Conservation (phyloP, 2,888 invertebrate genomes). For the Ennomos erosarius region DNA sequence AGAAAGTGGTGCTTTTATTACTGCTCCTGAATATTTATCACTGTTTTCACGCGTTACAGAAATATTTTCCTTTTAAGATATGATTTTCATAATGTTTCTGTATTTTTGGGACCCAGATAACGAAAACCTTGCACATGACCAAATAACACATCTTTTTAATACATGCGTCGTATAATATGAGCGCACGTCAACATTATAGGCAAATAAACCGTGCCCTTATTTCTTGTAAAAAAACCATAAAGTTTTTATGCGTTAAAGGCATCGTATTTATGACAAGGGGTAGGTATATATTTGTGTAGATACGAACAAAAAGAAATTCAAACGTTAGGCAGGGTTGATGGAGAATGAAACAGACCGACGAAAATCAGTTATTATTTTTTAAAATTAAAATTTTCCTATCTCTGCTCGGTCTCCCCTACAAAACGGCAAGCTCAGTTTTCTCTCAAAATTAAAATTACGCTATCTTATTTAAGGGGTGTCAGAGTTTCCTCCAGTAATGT, state of each 20-base stretch:
- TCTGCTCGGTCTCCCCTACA: constrained; percentile 51
- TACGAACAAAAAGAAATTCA: constrained; percentile 36
- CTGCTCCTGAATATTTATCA: constrained; percentile 76
- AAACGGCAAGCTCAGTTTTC: constrained; percentile 56
- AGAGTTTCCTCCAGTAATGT: constrained; percentile 30
- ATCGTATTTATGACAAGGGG: constrained; percentile 44
- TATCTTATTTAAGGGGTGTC: constrained; percentile 51
- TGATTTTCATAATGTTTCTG: constrained; percentile 46
- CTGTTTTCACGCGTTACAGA: constrained; percentile 65
- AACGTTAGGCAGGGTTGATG: constrained; percentile 28
- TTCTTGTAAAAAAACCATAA: constrained; percentile 56
- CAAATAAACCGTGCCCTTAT: constrained; percentile 53
- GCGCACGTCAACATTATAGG: constrained; percentile 45
- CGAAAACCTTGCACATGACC: constrained; percentile 20
- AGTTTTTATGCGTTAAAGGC: constrained; percentile 54
- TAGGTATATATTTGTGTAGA: constrained; percentile 36
- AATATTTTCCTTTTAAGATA: constrained; percentile 54
- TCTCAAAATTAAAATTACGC: constrained; percentile 58
- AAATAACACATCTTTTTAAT: constrained; percentile 29
- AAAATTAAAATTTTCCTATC: constrained; percentile 59
- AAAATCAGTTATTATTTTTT: constrained; percentile 60
- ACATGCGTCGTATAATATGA: constrained; percentile 29
- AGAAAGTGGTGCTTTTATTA: constrained; percentile 79
- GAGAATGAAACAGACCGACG: constrained; percentile 49
- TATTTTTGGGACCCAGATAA: constrained; percentile 22